Conservation (phyloP, 2,888 invertebrate genomes). For the Flexamia atlantica region DNA sequence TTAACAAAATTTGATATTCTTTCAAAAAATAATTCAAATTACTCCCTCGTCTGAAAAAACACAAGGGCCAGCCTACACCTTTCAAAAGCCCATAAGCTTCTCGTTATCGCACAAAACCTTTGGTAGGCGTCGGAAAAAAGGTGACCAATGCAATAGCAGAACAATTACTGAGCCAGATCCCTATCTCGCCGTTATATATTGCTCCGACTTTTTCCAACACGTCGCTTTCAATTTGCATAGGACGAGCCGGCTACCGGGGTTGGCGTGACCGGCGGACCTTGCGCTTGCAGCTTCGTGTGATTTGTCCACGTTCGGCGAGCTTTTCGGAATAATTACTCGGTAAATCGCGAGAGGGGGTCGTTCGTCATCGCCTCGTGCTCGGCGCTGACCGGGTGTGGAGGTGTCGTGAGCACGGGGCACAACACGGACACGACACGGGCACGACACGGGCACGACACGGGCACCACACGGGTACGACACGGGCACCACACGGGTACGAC, state of each 20-base stretch:
- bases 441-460: too few species aligned
- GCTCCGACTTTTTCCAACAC: constrained; percentile 53
- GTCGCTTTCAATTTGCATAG: constrained; percentile 36
- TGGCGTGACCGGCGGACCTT: constrained; percentile 42
- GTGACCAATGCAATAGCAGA: constrained; percentile 27
- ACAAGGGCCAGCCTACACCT: too few species aligned
- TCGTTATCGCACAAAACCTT: neutral
- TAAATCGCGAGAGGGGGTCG: neutral
- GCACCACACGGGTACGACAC: too few species aligned
- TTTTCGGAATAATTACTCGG: constrained; percentile 10
- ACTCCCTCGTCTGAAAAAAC: too few species aligned
- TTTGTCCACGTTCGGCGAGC: constrained; percentile 10
- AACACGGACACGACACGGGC: too few species aligned
- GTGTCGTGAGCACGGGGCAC: too few species aligned
- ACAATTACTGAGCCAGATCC: constrained; percentile 40
- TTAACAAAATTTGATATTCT: too few species aligned
- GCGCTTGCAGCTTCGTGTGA: neutral
- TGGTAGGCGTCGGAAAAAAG: constrained; percentile 1
- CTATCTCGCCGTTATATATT: constrained; percentile 48
- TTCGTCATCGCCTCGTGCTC: constrained; percentile 11
- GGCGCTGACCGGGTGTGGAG: neutral
- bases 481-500: too few species aligned
- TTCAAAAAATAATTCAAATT: too few species aligned
- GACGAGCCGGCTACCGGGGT: neutral
- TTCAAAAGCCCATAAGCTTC: neutral